These are phyloP conservation scores for Pycnonotus jocosus DNA, from an alignment of 2,113 vertebrate genomes.

Conservation along the genomic window DNA sequence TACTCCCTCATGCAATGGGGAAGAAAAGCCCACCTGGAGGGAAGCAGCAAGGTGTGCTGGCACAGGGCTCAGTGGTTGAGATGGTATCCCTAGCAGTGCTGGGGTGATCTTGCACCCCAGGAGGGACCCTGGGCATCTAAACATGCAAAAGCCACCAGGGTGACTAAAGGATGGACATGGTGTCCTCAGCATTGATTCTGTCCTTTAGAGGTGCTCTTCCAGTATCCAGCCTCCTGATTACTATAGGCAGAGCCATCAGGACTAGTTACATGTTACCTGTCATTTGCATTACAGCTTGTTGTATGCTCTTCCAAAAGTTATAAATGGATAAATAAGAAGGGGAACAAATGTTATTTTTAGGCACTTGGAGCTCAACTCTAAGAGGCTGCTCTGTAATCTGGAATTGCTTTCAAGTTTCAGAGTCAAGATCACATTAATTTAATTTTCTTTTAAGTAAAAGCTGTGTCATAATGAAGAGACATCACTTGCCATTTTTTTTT, in stretches of 20 bases:
- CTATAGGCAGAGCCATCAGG: background rate
- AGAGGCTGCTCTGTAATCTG: background rate
- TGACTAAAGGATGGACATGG: background rate
- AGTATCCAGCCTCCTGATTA: background rate
- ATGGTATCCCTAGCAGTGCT: too few species aligned
- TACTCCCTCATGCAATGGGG: background rate
- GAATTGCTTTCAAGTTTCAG: background rate
- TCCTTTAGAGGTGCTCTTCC: background rate
- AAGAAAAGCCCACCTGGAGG: fast-evolving
- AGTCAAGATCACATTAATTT: background rate
- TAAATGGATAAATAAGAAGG: background rate
- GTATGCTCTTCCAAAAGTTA: background rate
- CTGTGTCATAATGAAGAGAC: background rate
- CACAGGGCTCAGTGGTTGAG: background rate
- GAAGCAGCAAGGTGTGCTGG: background rate
- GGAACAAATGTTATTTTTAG: background rate
- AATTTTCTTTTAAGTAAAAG: background rate
- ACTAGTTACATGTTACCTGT: background rate
- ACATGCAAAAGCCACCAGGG: background rate
- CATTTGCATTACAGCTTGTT: background rate
- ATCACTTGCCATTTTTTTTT: background rate
- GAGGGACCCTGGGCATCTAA: background rate
- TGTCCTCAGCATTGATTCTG: background rate
- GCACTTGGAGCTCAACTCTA: background rate
- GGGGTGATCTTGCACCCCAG: background rate